Percentiles rank a stretch among this genome's conserved stretches.
phyloP scores from a whole-genome alignment of 2,888 invertebrate genomes.

The Agonopterix heracliana region DNA sequence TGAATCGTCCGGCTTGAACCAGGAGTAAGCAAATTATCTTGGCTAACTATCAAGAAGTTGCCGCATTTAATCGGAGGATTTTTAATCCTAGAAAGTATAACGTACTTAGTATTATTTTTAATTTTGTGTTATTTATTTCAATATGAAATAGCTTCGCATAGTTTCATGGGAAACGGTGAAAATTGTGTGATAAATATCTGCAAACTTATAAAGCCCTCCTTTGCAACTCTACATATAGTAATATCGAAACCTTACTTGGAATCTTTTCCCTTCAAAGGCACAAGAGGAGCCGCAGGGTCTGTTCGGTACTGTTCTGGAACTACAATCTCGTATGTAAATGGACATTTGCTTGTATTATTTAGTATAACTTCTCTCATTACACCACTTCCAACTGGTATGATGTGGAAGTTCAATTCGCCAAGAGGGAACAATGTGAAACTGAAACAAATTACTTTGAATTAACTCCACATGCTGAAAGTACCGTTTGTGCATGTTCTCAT shows the following conservation, averaged over 20 bases:
- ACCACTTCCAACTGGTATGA: conserved; percentile 68
- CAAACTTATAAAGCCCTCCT: too few relatives aligned
- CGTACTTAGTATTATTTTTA: not conserved
- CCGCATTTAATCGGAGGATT: conserved; percentile 60
- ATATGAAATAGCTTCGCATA: too few relatives aligned
- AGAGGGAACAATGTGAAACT: conserved; percentile 77
- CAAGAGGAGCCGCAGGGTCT: not conserved
- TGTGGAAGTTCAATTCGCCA: conserved; percentile 76
- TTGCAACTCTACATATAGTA: not conserved
- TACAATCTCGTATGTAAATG: conserved; percentile 66
- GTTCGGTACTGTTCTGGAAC: conserved; percentile 38
- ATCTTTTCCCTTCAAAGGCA: not conserved
- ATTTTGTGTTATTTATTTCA: not conserved
- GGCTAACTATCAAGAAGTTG: conserved; percentile 59
- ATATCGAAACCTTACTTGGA: not conserved
- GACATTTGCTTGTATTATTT: conserved; percentile 78
- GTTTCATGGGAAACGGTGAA: too few relatives aligned
- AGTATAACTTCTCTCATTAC: conserved; percentile 73
- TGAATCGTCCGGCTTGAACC: conserved; percentile 57
- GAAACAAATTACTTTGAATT: conserved; percentile 11
- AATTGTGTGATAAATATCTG: too few relatives aligned
- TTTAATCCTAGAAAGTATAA: conserved; percentile 39
- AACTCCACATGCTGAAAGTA: not conserved
- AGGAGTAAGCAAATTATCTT: conserved; percentile 63
- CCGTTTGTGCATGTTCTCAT: too few relatives aligned